These are phyloP conservation scores for Meloidogyne floridensis DNA, from an alignment of 1,140 invertebrate species.

Conservation along the genomic window DNA sequence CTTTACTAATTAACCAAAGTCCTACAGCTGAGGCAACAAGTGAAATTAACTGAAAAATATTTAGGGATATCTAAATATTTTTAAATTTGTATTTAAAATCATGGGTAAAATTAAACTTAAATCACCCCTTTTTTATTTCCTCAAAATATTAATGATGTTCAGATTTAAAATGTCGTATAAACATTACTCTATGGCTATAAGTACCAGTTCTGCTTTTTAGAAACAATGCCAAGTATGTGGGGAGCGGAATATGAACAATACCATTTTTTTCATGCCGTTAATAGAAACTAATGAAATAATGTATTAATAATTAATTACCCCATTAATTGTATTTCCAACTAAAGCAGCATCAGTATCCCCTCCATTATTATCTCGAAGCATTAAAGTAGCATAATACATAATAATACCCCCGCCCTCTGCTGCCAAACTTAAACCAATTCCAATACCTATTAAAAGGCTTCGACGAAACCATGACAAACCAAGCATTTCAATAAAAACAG, in stretches of 20 bases:
- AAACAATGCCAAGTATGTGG: too few species aligned
- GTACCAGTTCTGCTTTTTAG: too few species aligned
- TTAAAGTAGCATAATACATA: slow-evolving; percentile 21
- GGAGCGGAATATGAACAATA: too few species aligned
- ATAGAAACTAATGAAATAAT: too few species aligned
- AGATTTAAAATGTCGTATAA: too few species aligned
- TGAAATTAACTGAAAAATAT: neutral
- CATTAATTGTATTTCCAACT: neutral
- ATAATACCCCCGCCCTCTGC: slow-evolving; percentile 11
- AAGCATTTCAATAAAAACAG: neutral
- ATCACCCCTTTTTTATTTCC: too few species aligned
- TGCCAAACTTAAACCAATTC: slow-evolving; percentile 13
- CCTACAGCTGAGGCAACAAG: neutral
- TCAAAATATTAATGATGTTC: too few species aligned
- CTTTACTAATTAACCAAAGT: slow-evolving; percentile 1
- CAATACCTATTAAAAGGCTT: slow-evolving; percentile 21
- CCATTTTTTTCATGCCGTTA: neutral
- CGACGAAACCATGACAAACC: neutral
- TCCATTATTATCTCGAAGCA: slow-evolving; percentile 17
- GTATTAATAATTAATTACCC: neutral
- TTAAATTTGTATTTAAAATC: too few species aligned
- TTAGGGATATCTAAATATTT: too few species aligned
- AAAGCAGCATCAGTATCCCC: slow-evolving; percentile 4
- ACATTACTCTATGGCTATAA: too few species aligned
- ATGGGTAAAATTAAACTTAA: too few species aligned